Evolutionary conservation across 2,888 invertebrate species (phyloP), one percentile per base, ranked within the genome.

Genomic region (Syrista parreyssii): DNA sequence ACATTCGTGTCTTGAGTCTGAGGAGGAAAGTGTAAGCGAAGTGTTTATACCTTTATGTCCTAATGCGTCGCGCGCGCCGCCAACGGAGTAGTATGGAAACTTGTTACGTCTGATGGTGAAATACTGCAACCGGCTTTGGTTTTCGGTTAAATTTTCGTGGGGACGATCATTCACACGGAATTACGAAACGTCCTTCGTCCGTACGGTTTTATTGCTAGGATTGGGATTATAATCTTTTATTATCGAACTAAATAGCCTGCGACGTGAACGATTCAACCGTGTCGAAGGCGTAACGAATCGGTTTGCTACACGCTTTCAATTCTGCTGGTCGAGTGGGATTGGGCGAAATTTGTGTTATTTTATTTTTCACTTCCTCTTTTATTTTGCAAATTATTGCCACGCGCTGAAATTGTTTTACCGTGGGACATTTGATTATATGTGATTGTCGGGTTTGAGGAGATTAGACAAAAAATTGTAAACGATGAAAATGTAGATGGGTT

Each of bases 141-240:
- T 55, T 55, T 55, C 40, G 40, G 40, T 55, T 55, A 9, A 55
- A 55, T 55, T 55, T 55, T 55, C 40, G 40, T 55, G 23, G 40
- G 40, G 40, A 55, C 77, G 32, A 77, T 77, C 68, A 75, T 77
- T 75, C 69, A 23, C n/a, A 69, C 33, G 35, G 77, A 74, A 77
- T 75, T 77, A 77, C 71, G 73, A 75, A 77, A 68, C 74, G 77
- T 74, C 74, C 32, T 31, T 75, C 74, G 77, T 68, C 71, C 77
- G 68, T 77, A 74, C 40, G 75, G 75, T 68, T 74, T 77, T 77
- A 77, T 77, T 74, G 77, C 77, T 36, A 40, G 30, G 40, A 68
- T 77, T 12, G 68, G 69, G 75, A 77, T 77, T 77, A 77, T 77
- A 74, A 77, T 74, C 77, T 77, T 77, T 77, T 74, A 77, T 77